phyloP scores from a whole-genome alignment of 2,113 vertebrate genomes.

The Eurypyga helias region DNA sequence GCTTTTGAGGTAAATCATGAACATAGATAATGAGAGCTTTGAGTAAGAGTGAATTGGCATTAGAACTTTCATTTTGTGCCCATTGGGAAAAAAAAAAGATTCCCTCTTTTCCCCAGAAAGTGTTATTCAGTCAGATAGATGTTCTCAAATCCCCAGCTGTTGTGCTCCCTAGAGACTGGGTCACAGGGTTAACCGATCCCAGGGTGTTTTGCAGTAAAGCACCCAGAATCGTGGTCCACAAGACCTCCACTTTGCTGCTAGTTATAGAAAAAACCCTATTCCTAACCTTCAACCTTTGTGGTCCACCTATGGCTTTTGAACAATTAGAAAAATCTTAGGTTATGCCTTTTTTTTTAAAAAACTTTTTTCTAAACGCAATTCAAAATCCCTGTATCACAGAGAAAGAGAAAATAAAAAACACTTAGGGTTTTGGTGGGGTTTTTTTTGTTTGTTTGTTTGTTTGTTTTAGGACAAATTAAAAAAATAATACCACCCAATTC shows the following conservation, averaged over 20 bases:
- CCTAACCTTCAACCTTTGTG: background rate
- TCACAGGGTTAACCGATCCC: background rate
- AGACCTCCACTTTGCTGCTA: background rate
- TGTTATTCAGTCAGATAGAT: background rate
- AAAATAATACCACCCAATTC: too few species aligned
- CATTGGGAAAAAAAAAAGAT: background rate
- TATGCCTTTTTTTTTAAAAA: too few species aligned
- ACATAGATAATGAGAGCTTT: background rate
- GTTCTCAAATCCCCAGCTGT: background rate
- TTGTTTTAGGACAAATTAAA: too few species aligned
- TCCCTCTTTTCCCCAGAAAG: background rate
- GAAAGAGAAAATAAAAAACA: background rate
- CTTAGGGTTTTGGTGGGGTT: too few species aligned
- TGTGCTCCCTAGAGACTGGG: background rate
- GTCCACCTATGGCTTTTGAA: background rate
- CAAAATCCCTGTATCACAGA: background rate
- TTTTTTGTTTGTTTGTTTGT: too few species aligned
- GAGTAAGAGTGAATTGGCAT: background rate
- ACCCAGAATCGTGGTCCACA: background rate
- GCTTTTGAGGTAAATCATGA: background rate
- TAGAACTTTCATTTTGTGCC: background rate
- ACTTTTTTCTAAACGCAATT: background rate
- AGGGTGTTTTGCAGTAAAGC: background rate
- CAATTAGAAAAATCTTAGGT: background rate
- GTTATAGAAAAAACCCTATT: background rate